These are phyloP conservation scores for Pelodytes ibericus DNA, from an alignment of 2,797 vertebrate species.

Conservation along the genomic window DNA sequence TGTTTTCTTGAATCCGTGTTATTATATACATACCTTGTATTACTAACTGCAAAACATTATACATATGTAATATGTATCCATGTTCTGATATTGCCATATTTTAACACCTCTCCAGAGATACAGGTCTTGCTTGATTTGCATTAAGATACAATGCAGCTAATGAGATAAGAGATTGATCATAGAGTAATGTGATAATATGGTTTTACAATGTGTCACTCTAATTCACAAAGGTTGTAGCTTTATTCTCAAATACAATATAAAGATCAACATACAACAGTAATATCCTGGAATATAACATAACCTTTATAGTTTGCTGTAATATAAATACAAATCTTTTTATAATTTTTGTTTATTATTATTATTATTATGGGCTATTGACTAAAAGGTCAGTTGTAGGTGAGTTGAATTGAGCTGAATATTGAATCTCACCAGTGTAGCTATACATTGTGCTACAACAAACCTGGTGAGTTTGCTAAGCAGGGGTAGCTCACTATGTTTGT, in stretches of 20 bases:
- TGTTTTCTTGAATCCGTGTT: too few relatives aligned
- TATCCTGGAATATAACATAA: conserved; percentile 27
- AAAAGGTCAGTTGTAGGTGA: too few relatives aligned
- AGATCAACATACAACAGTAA: conserved; percentile 9
- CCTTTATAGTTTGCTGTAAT: background rate
- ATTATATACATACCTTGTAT: too few relatives aligned
- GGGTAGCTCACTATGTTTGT: too few relatives aligned
- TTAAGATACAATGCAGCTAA: background rate
- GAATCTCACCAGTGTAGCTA: too few relatives aligned
- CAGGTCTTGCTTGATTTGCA: background rate
- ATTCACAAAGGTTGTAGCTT: conserved; percentile 33
- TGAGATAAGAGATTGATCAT: background rate
- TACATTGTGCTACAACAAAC: too few relatives aligned
- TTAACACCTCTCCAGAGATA: background rate
- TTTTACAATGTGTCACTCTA: conserved; percentile 34
- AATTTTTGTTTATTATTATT: background rate
- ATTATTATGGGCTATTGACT: too few relatives aligned
- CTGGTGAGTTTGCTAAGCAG: too few relatives aligned
- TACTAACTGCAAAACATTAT: too few relatives aligned
- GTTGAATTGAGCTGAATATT: too few relatives aligned
- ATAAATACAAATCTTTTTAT: background rate
- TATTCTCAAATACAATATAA: conserved; percentile 11
- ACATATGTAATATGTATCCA: too few relatives aligned
- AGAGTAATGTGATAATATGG: conserved; percentile 40
- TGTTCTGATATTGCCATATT: background rate